Base-by-base conservation (phyloP, 2,888 invertebrate species). In the Drosophila stalkeri region DNA sequence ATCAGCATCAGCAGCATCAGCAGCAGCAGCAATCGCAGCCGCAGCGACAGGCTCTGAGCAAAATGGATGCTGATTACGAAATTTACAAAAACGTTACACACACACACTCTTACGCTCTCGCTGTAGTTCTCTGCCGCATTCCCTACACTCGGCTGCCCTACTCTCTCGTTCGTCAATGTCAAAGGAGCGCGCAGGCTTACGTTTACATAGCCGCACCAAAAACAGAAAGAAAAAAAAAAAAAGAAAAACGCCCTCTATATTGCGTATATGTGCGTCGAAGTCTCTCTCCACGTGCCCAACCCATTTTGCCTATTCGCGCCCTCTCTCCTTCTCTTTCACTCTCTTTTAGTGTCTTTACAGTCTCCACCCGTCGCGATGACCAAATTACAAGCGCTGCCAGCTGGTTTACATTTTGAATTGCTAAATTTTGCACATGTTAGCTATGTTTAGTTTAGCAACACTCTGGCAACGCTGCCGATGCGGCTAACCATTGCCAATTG, bases 51-150 rank as follows among this genome's bases (percentile, higher is more conserved):
- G 75, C 49, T 64, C 57, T 54, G 62, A 75, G 63, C 64, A 66
- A 63, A 75, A 75, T 72, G 64, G 77, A 75, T 70, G 80, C 71
- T 86, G 78, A 75, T 89, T 86, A 81, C 87, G 87, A 79, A 81
- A 77, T 82, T 82, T 80, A 80, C 78, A 76, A 77, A 72, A 73
- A 65, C 64, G 63, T 73, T 55, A 72, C 63, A 68, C 62, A 64
- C 51, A 60, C 5, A 5, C 16, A 37, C 16, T 16, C 9, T 20
- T 14, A 39, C 35, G 39, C 64, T 54, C 54, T 44, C 57, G 23
- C 18, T 54, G 44, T 27, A 31, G 54, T 54, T 57, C 47, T 41
- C 56, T 70, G 39, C 31, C 52, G 61, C 51, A 31, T 47, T 23
- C 46, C 43, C 35, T 37, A 35, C 46, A 27, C 57, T 56, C 27